Base-by-base conservation (phyloP, 2,888 invertebrate species). In the Tetragonula carbonaria region DNA sequence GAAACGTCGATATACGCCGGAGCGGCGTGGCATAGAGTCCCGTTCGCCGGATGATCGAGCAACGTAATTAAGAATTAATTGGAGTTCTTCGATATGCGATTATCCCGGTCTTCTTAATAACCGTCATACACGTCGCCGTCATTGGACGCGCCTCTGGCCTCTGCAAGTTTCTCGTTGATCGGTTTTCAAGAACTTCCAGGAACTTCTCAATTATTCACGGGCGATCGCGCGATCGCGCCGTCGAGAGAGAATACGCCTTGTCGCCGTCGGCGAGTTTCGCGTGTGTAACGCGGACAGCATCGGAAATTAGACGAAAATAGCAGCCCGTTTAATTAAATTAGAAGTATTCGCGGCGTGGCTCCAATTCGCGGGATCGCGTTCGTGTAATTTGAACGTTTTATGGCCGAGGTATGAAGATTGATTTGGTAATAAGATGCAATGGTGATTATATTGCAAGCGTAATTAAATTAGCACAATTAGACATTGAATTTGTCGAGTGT, bases 131-230 rank as follows among this genome's bases (percentile, higher is more conserved):
- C 73, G 65, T 38, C 53, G 28, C 13, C 23, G 59, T 21, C 50
- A 50, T 65, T 6, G 51, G 70, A 74, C 72, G 67, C 51, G 63
- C 45, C 45, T 45, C 45, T 53, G 18, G 68, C 5, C 68, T 51
- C 33, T 21, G 87, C 86, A 86, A 90, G 90, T 90, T 91, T 89
- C 65, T 28, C 66, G 88, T 82, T 86, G 90, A 91, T 90, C 87
- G 88, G 86, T 85, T 80, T 86, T 80, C 82, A 74, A 74, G 66
- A 76, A 88, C 79, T 82, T 84, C 57, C 28, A 13, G 73, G 38
- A 87, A 88, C 80, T 84, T 79, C 86, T 78, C 70, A 75, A 86
- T 86, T 84, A 88, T 86, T 81, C 82, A 63, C 59, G 51, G 65
- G 65, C 38, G 83, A 88, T 83, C 76, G 65, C 70, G 53, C 87